Base-by-base conservation (phyloP, 2,888 invertebrate species). In the Noctua comes region DNA sequence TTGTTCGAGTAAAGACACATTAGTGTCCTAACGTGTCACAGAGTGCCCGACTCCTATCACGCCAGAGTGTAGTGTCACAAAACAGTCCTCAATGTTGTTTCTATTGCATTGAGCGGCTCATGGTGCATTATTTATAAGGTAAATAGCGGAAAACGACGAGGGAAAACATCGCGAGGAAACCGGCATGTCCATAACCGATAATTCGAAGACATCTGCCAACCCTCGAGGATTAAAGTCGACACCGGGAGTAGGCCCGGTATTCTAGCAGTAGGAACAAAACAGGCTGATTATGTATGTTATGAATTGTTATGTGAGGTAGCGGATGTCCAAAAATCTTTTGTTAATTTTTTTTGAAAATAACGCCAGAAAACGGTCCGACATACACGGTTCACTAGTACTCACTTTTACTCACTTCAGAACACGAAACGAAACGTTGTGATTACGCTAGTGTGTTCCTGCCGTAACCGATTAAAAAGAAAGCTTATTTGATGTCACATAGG, bases 401-500 rank as follows among this genome's bases (percentile, higher is more conserved):
- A 31, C 16, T n/a, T 21, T 40, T n/a, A 5, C 1, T 76, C 18
- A n/a, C n/a, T n/a, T 31, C 62, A 43, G n/a, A 10, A 59, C 6
- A 21, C n/a, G 46, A 48, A n/a, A 62, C 36, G 40, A 27, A n/a
- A 54, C 31, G 5, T 16, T 2, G 21, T 21, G 31, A 66, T 43
- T 13, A 43, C 43, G 8, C 18, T 43, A 21, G 40, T 82, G 31
- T 82, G 51, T n/a, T 21, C 8, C 57, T 40, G 43, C 48, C 68
- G 59, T 72, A 72, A 73, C 68, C 66, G 46, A 59, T 62, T 71
- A 80, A 76, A 71, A 68, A 68, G 76, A 73, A 72, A 59, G 8
- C 68, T 73, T 70, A 51, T 82, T 80, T 76, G 68, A 74, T 73
- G 40, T 79, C 69, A 81, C 79, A 84, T 75, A 75, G 79, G 86